phyloP scores from a whole-genome alignment of 1,140 invertebrate species.

The Apocrypta bakeri region DNA sequence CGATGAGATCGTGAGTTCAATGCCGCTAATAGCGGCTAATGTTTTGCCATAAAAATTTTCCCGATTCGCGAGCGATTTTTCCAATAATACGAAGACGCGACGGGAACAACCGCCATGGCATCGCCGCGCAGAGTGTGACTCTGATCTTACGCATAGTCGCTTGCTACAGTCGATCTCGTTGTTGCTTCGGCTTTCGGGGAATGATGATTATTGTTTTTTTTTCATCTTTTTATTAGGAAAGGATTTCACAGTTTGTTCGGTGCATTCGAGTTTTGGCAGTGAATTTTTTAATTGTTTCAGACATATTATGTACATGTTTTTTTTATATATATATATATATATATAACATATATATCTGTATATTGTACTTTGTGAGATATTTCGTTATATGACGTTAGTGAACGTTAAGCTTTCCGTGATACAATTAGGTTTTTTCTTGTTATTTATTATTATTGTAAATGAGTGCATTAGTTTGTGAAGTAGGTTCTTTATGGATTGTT shows the following conservation, averaged over 20 bases:
- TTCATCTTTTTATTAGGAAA: too few relatives aligned
- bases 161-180: background rate
- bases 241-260: too few relatives aligned
- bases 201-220: background rate
- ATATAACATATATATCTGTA: too few relatives aligned
- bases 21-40: background rate
- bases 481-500: background rate
- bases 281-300: background rate
- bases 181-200: too few relatives aligned
- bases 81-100: background rate
- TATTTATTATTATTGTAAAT: background rate
- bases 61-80: background rate
- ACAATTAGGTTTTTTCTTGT: background rate
- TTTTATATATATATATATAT: background rate
- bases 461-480: background rate
- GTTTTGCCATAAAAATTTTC: background rate
- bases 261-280: background rate
- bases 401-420: background rate
- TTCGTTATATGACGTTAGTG: background rate
- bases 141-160: too few relatives aligned
- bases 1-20: slow-evolving; percentile 97
- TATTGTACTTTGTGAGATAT: background rate
- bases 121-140: too few relatives aligned
- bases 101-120: background rate
- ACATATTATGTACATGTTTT: background rate